Evolutionary conservation across 1,140 invertebrate species (phyloP).

Genomic region (Trissolcus basalis): DNA sequence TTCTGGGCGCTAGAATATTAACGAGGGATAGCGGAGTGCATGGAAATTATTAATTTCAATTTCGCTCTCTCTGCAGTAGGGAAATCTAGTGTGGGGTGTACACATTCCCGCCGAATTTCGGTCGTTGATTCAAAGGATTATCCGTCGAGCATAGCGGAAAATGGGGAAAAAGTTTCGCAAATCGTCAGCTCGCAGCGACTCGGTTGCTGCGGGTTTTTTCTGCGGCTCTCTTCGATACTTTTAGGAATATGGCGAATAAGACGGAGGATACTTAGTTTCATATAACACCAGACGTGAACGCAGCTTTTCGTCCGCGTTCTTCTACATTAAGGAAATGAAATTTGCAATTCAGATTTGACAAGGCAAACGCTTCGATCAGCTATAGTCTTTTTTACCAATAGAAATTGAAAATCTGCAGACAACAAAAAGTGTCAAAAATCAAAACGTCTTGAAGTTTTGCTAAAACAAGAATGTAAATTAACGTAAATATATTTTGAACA

Average conservation of each 20-base stretch:
- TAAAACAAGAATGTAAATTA: too few relatives aligned
- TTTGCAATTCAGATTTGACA: slow-evolving; percentile 60
- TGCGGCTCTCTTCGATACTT: slow-evolving; percentile 56
- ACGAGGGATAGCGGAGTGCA: slow-evolving; percentile 54
- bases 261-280: slow-evolving; percentile 57
- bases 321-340: slow-evolving; percentile 61
- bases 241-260: slow-evolving; percentile 57
- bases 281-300: slow-evolving; percentile 56
- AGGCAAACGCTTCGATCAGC: slow-evolving; percentile 55
- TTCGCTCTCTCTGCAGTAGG: slow-evolving; percentile 40
- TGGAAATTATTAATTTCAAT: slow-evolving; percentile 60
- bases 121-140: slow-evolving; percentile 58
- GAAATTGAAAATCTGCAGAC: slow-evolving; percentile 48
- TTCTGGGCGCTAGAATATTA: slow-evolving; percentile 50
- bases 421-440: too few relatives aligned
- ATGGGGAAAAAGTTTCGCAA: slow-evolving; percentile 57
- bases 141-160: slow-evolving; percentile 50
- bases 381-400: slow-evolving; percentile 56
- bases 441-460: too few relatives aligned
- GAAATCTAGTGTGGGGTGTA: slow-evolving; percentile 47
- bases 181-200: slow-evolving; percentile 53
- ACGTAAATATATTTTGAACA: too few relatives aligned
- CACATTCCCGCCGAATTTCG: slow-evolving; percentile 54
- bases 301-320: slow-evolving; percentile 45
- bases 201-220: slow-evolving; percentile 11